Percentiles rank a stretch among this genome's conserved stretches.
phyloP scores from a whole-genome alignment of 1,140 invertebrate species.

The Heliconius melpomene region DNA sequence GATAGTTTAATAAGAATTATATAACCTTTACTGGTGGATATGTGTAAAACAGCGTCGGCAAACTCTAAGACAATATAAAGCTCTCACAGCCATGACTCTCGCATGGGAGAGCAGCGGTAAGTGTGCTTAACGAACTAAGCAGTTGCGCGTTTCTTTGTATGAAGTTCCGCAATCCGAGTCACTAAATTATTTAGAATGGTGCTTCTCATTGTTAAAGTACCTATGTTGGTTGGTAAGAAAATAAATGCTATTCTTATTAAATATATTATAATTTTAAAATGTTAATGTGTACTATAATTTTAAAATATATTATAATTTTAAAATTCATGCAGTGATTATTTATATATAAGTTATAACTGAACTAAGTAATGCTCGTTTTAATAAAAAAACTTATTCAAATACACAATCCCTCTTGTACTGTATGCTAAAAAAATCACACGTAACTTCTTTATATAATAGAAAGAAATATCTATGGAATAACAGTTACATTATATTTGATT shows the following conservation, averaged over 20 bases:
- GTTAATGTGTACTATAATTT: too few relatives aligned
- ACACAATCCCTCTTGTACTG: too few relatives aligned
- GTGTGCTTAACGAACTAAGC: constrained; percentile 26
- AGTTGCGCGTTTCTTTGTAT: constrained; percentile 25
- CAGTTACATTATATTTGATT: too few relatives aligned
- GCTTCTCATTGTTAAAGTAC: neutral
- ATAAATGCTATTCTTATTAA: neutral
- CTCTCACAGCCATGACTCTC: constrained; percentile 14
- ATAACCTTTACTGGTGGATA: neutral
- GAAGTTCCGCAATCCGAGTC: constrained; percentile 21
- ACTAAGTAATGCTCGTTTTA: too few relatives aligned
- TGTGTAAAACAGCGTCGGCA: neutral
- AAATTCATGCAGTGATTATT: too few relatives aligned
- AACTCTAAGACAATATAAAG: constrained; percentile 3
- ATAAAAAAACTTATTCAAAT: too few relatives aligned
- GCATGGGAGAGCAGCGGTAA: constrained; percentile 13
- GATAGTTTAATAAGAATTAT: neutral
- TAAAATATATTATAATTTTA: too few relatives aligned
- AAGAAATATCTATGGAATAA: too few relatives aligned
- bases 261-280: neutral
- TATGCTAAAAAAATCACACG: too few relatives aligned
- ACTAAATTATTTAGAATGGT: constrained; percentile 22
- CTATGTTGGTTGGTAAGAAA: neutral
- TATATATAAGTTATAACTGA: too few relatives aligned
- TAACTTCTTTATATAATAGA: too few relatives aligned